Percentiles rank a stretch among this genome's conserved stretches.
phyloP scores from a whole-genome alignment of 2,113 vertebrate species.

The Arvicanthis niloticus region DNA sequence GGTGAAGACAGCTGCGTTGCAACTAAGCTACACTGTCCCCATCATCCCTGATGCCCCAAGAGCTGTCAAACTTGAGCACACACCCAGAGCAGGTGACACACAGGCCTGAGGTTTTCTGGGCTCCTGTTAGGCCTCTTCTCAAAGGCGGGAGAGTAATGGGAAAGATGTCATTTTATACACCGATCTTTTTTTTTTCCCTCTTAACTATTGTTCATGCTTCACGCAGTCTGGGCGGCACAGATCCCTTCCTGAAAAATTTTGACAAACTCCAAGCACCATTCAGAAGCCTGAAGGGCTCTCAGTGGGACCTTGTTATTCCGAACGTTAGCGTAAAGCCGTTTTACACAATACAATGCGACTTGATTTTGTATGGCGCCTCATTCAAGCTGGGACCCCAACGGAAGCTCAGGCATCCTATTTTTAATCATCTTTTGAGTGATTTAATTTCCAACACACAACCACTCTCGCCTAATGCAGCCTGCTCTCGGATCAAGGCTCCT shows the following conservation, averaged over 20 bases:
- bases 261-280: constrained; percentile 68
- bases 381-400: constrained; percentile 32
- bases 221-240: background rate
- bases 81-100: accelerated
- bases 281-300: constrained; percentile 66
- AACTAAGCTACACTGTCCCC: accelerated
- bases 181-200: too few species aligned
- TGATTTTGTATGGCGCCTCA: constrained; percentile 77
- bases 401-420: constrained; percentile 64
- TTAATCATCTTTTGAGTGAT: constrained; percentile 72
- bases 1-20: background rate
- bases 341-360: constrained; percentile 58
- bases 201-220: constrained; percentile 28
- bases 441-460: constrained; percentile 80
- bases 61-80: accelerated
- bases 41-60: accelerated
- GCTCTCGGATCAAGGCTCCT: constrained; percentile 50
- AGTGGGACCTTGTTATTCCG: constrained; percentile 37
- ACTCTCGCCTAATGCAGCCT: constrained; percentile 69
- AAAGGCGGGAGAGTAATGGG: background rate
- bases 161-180: constrained; percentile 57
- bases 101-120: background rate
- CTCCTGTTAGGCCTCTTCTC: background rate
- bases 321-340: constrained; percentile 27
- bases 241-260: constrained; percentile 55